Evolutionary conservation across 1,140 invertebrate species (phyloP), one percentile per base, ranked within the genome.

Genomic region (Trachymyrmex cornetzi): DNA sequence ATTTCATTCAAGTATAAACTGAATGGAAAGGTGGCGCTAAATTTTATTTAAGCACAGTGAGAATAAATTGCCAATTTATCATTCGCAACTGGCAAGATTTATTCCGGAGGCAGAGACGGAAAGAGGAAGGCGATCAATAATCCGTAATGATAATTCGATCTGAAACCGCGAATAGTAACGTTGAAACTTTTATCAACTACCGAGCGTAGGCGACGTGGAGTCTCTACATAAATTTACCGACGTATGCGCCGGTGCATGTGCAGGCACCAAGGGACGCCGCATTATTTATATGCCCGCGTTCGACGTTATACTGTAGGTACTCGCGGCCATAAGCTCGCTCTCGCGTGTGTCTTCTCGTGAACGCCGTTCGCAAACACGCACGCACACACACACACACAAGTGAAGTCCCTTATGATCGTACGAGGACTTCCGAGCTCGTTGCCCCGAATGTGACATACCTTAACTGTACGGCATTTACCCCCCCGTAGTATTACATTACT

Each of bases 211-310:
- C 77, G 85, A 82, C 64, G 72, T 22, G 44, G 24, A 77, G 86
- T 85, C 80, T 82, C 74, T 64, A 75, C 55, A 75, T 84, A 74
- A 84, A 84, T 61, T 84, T 55, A 72, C 27, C 80, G 57, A 69
- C 53, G 48, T 80, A 59, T 27, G 53, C 55, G 22, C n/a, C 53
- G n/a, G 67, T 38, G 77, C 63, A 64, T 61, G 67, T 72, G 57
- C 55, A 12, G n/a, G 27, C 48, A 50, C 67, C 48, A 50, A 67
- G 30, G 72, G 72, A 61, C 88, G 66, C 61, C 89, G 89, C 89
- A 90, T 90, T 89, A 90, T 90, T 90, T 90, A 90, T 79, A 14
- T 4, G 61, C 30, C 22, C 59, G 72, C 72, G 89, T 90, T 89
- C 77, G 88, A 67, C 79, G 53, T 87, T 90, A 77, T 24, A 16